Conservation (phyloP, 92 coral and sea anemone genomes). For the Zoanthus solanderi region DNA sequence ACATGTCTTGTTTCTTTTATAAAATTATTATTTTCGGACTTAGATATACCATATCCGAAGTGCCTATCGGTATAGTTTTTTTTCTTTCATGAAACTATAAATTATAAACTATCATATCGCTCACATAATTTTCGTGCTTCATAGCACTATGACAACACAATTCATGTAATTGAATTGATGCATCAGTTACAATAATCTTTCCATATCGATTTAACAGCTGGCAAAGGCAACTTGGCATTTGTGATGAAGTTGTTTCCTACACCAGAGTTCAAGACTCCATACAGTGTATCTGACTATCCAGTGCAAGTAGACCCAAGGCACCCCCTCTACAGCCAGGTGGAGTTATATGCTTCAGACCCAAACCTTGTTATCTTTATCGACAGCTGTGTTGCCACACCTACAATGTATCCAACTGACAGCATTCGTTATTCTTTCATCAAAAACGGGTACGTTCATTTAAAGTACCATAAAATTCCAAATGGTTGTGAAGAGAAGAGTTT, state of each 20-base stretch:
- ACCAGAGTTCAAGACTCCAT: slow-evolving; percentile 67
- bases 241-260: slow-evolving; percentile 79
- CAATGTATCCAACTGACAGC: slow-evolving; percentile 65
- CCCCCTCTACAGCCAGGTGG: slow-evolving; percentile 77
- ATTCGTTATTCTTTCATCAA: slow-evolving; percentile 73
- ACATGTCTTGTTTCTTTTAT: too few relatives aligned
- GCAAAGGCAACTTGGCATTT: slow-evolving; percentile 84
- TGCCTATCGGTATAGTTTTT: too few relatives aligned
- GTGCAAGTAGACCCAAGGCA: slow-evolving; percentile 71
- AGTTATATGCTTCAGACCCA: slow-evolving; percentile 71
- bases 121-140: too few relatives aligned
- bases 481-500: too few relatives aligned
- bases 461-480: too few relatives aligned
- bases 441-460: slow-evolving; percentile 61
- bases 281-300: slow-evolving; percentile 82
- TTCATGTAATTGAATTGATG: too few relatives aligned
- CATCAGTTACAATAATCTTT: too few relatives aligned
- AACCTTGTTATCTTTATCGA: slow-evolving; percentile 75
- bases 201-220: slow-evolving; percentile 55
- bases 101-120: too few relatives aligned
- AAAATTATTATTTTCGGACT: too few relatives aligned
- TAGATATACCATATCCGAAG: too few relatives aligned
- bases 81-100: too few relatives aligned
- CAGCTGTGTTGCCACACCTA: slow-evolving; percentile 86
- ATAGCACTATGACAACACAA: too few relatives aligned